Percentiles rank a stretch among this genome's conserved stretches.
Conservation (phyloP, 2,888 invertebrate genomes). For the Diplolepis rosae region DNA sequence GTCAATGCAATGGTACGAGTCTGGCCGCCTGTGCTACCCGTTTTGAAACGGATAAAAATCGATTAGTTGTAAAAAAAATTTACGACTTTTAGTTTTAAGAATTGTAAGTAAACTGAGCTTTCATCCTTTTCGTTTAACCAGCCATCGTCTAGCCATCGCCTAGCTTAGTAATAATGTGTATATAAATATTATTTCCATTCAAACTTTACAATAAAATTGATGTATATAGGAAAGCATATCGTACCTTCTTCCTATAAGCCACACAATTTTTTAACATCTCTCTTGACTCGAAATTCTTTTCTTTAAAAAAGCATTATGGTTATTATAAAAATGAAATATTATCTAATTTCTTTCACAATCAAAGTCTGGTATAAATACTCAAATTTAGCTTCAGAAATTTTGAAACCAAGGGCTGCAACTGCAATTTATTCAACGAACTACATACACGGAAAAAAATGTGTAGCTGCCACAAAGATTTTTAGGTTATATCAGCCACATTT, state of each 20-base stretch:
- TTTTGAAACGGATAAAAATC: constrained; percentile 41
- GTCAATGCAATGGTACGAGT: constrained; percentile 64
- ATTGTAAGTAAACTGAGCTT: background rate
- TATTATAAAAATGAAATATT: too few species aligned
- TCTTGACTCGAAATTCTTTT: too few species aligned
- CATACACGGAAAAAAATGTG: too few species aligned
- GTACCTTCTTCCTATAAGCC: background rate
- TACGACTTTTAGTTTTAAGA: background rate
- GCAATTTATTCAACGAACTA: too few species aligned
- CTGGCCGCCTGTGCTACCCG: constrained; percentile 73
- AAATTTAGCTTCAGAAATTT: too few species aligned
- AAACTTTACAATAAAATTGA: background rate
- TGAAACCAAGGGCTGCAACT: too few species aligned
- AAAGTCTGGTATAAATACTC: too few species aligned
- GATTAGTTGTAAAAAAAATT: constrained; percentile 24
- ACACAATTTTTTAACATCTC: background rate
- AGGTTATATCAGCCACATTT: too few species aligned
- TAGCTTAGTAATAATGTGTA: constrained; percentile 21
- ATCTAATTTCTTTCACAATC: too few species aligned
- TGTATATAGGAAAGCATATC: constrained; percentile 26
- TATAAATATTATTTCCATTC: constrained; percentile 11
- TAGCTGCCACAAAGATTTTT: too few species aligned
- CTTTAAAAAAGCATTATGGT: too few species aligned
- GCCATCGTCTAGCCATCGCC: constrained; percentile 14
- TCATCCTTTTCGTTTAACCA: background rate